A percentile compares a stretch with the other conserved stretches of the same genome.
Conservation (phyloP, 2,113 vertebrate species). For the Phycodurus eques region DNA sequence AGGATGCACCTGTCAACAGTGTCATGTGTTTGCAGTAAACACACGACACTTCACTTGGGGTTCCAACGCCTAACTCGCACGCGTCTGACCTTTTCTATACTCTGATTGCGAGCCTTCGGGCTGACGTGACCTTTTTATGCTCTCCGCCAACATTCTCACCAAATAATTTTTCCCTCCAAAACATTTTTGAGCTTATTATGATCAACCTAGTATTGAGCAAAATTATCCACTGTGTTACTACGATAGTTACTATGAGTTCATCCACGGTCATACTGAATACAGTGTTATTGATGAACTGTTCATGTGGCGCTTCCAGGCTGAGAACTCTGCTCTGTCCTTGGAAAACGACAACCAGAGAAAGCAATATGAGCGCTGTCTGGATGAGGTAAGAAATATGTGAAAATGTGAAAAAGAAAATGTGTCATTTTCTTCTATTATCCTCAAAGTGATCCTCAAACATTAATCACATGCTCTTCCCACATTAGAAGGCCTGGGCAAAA, state of each 20-base stretch:
- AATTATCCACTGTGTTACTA: neutral
- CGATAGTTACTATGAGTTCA: neutral
- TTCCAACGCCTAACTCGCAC: slow-evolving; percentile 37
- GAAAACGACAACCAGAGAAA: slow-evolving; percentile 92
- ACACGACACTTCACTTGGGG: slow-evolving; percentile 12
- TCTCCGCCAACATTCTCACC: neutral
- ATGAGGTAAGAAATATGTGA: slow-evolving; percentile 80
- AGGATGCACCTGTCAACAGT: neutral
- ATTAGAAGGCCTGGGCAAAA: too few relatives aligned
- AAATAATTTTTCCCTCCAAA: neutral
- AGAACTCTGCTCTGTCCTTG: slow-evolving; percentile 85
- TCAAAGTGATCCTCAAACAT: too few relatives aligned
- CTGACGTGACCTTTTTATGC: slow-evolving; percentile 40
- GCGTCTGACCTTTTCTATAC: slow-evolving; percentile 32
- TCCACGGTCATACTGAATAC: neutral
- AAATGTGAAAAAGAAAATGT: neutral
- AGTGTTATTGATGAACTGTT: neutral
- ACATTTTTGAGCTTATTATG: neutral
- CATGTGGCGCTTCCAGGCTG: slow-evolving; percentile 71
- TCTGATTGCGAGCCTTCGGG: slow-evolving; percentile 9
- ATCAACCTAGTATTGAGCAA: neutral
- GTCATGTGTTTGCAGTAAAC: neutral
- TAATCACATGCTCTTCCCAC: too few relatives aligned
- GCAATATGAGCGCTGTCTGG: slow-evolving; percentile 89
- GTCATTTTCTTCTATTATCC: neutral